A percentile compares a stretch with the other conserved stretches of the same genome.
Conservation (phyloP, 2,888 invertebrate species). For the Cheilosia urbana region DNA sequence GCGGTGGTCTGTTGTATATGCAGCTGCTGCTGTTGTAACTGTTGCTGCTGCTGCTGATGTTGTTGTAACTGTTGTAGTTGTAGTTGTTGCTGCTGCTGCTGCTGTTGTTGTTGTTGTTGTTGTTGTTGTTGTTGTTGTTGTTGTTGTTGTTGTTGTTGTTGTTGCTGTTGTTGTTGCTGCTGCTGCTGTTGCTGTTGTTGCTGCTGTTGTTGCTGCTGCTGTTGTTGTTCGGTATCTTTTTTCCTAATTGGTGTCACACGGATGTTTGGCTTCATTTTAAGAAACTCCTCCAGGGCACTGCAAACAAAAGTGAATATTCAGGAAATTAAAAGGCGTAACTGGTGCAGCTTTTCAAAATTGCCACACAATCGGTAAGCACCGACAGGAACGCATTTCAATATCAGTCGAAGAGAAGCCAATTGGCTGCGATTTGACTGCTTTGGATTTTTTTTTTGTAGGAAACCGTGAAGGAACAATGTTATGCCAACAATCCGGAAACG, state of each 20-base stretch:
- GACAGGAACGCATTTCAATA: too few relatives aligned
- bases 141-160: constrained; percentile 78
- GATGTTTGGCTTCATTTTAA: constrained; percentile 82
- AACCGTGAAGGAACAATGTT: too few relatives aligned
- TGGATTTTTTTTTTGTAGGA: too few relatives aligned
- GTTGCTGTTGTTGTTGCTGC: constrained; percentile 79
- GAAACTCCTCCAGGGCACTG: constrained; percentile 82
- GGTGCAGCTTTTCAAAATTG: too few relatives aligned
- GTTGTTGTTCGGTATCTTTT: constrained; percentile 71
- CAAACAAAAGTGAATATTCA: constrained; percentile 21
- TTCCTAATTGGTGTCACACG: constrained; percentile 81
- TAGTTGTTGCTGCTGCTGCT: constrained; percentile 73
- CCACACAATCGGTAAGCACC: too few relatives aligned
- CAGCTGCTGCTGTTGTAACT: constrained; percentile 78
- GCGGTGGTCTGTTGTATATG: constrained; percentile 76
- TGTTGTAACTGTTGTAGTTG: constrained; percentile 78
- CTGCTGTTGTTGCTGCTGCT: constrained; percentile 74
- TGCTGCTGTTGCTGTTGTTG: constrained; percentile 78
- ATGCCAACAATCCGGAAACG: too few relatives aligned
- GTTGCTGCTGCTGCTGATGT: constrained; percentile 79
- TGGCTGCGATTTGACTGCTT: too few relatives aligned
- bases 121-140: constrained; percentile 77
- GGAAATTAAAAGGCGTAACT: too few relatives aligned
- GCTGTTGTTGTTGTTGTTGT: constrained; percentile 72
- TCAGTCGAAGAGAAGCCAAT: too few relatives aligned